phyloP scores from a whole-genome alignment of 2,797 vertebrate genomes.

The Dendrocincla tyrannina region DNA sequence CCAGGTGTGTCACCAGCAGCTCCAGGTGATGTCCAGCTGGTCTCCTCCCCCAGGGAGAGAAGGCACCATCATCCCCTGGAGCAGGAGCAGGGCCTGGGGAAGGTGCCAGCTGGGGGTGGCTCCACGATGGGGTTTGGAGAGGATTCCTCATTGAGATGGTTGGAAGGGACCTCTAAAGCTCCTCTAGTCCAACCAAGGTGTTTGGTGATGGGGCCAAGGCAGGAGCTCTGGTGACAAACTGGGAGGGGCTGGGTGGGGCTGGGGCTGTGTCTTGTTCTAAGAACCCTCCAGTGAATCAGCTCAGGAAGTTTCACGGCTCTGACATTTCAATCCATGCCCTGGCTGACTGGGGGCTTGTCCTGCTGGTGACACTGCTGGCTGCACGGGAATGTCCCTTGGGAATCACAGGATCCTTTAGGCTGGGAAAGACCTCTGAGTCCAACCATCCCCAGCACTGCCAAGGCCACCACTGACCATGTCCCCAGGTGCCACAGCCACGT shows the following conservation, averaged over 20 bases:
- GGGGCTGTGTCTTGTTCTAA: background rate
- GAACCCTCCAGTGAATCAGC: no score
- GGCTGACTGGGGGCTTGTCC: accelerated
- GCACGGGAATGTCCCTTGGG: background rate
- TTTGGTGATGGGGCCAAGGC: background rate
- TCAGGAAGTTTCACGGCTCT: no score
- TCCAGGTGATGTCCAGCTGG: background rate
- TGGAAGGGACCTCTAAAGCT: background rate
- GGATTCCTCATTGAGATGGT: background rate
- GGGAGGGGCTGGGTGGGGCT: background rate
- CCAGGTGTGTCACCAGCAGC: background rate
- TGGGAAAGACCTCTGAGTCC: background rate
- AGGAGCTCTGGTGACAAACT: accelerated
- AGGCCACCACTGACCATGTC: background rate
- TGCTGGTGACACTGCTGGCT: background rate
- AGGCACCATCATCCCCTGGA: accelerated
- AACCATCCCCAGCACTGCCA: background rate
- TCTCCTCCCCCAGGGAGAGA: background rate
- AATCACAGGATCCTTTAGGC: accelerated
- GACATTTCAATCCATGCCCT: background rate
- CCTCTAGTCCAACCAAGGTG: accelerated
- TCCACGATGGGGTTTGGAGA: background rate
- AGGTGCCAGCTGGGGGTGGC: background rate
- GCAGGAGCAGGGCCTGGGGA: background rate
- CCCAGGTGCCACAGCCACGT: background rate